phyloP scores from a whole-genome alignment of 1,140 invertebrate genomes.

The Melitaea cinxia region DNA sequence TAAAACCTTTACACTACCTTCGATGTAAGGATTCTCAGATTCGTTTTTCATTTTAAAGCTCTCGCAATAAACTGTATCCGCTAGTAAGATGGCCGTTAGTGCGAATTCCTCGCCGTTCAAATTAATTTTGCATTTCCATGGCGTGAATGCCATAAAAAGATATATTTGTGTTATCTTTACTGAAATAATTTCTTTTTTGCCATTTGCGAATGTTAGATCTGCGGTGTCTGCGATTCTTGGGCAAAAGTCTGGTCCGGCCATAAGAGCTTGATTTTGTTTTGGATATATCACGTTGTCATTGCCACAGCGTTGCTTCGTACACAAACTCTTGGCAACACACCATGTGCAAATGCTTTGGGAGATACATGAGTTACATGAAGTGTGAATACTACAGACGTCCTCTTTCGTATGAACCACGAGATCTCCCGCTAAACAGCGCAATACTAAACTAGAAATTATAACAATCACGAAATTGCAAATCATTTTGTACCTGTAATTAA shows the following conservation, averaged over 20 bases:
- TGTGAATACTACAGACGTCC: conserved; percentile 44
- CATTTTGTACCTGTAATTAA: conserved; percentile 2
- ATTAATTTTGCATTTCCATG: conserved; percentile 64
- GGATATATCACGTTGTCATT: conserved; percentile 67
- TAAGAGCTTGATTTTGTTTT: conserved; percentile 45
- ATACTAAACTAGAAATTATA: conserved; percentile 15
- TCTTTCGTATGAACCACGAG: conserved; percentile 27
- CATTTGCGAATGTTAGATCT: conserved; percentile 50
- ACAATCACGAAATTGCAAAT: background rate
- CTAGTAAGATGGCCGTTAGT: conserved; percentile 50
- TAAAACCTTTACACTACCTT: conserved; percentile 54
- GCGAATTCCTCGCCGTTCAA: conserved; percentile 45
- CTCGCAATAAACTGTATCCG: conserved; percentile 59
- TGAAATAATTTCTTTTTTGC: conserved; percentile 44
- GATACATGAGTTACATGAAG: conserved; percentile 54
- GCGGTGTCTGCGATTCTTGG: conserved; percentile 51
- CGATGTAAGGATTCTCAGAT: conserved; percentile 42
- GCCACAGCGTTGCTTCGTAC: conserved; percentile 61
- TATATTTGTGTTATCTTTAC: conserved; percentile 69
- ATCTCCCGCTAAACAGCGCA: conserved; percentile 28
- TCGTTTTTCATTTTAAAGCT: conserved; percentile 55
- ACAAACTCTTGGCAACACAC: conserved; percentile 66
- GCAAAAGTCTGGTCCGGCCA: conserved; percentile 60
- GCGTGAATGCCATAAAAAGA: conserved; percentile 68
- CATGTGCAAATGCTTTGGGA: conserved; percentile 50